Percentiles rank a stretch among this genome's conserved stretches.
These are phyloP conservation scores for Crossocerus cetratus DNA, from an alignment of 2,888 invertebrate genomes.

Conservation along the genomic window DNA sequence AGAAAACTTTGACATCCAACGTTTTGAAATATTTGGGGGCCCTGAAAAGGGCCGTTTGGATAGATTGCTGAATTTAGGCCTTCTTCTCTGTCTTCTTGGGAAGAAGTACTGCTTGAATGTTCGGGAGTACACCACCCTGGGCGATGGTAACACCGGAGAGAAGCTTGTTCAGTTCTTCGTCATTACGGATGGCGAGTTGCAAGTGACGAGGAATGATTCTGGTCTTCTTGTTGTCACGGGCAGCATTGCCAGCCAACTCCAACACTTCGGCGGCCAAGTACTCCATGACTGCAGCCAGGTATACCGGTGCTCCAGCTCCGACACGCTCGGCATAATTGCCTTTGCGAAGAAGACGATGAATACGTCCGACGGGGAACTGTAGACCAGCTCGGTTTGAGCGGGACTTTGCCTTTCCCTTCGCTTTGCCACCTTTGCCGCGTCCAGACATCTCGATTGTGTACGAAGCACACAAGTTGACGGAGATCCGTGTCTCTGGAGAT, in stretches of 20 bases:
- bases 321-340: constrained; percentile 82
- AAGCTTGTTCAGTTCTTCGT: constrained; percentile 88
- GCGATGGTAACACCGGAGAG: constrained; percentile 88
- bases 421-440: constrained; percentile 67
- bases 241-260: constrained; percentile 83
- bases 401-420: constrained; percentile 69
- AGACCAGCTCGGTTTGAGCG: constrained; percentile 80
- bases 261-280: constrained; percentile 85
- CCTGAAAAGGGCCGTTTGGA: constrained; percentile 39
- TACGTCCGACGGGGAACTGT: constrained; percentile 81
- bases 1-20: background rate
- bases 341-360: constrained; percentile 80
- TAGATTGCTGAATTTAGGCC: constrained; percentile 4
- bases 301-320: constrained; percentile 80
- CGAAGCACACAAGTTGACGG: background rate
- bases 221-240: constrained; percentile 84
- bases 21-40: constrained; percentile 12
- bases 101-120: constrained; percentile 82
- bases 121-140: constrained; percentile 90
- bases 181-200: constrained; percentile 86
- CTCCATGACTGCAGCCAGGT: constrained; percentile 81
- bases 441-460: constrained; percentile 59
- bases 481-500: background rate
- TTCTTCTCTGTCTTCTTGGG: constrained; percentile 51
- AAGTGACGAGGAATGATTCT: constrained; percentile 72